phyloP scores from a whole-genome alignment of 2,113 vertebrate species.

The Ovibos moschatus region DNA sequence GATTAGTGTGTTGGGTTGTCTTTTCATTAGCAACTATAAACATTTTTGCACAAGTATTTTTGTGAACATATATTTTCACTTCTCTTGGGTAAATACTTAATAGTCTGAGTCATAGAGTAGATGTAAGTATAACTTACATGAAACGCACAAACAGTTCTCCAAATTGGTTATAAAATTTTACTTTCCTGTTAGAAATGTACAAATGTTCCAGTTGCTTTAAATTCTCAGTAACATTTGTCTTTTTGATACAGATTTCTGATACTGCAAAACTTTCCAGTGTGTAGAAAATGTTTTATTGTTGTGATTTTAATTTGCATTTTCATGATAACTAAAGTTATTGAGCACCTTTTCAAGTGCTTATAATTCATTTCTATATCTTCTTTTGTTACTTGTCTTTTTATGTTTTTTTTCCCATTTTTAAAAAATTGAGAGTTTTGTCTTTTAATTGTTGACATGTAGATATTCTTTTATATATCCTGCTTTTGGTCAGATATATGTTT shows the following conservation, averaged over 20 bases:
- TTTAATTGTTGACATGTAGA: neutral
- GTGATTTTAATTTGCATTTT: neutral
- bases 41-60: neutral
- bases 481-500: neutral
- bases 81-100: neutral
- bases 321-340: neutral
- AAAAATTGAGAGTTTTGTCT: neutral
- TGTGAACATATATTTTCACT: neutral
- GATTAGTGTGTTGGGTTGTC: neutral
- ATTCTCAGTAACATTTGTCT: neutral
- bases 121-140: neutral
- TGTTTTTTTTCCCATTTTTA: neutral
- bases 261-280: neutral
- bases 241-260: neutral
- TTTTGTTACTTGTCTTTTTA: neutral
- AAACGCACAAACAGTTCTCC: neutral
- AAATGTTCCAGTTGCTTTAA: neutral
- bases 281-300: neutral
- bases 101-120: neutral
- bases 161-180: neutral
- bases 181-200: neutral
- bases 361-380: neutral
- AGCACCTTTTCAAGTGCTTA: neutral
- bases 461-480: neutral
- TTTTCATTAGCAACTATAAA: neutral